Percentiles rank a stretch among this genome's conserved stretches.
phyloP scores from a whole-genome alignment of 2,113 vertebrate species.

The Limnothrissa miodon region DNA sequence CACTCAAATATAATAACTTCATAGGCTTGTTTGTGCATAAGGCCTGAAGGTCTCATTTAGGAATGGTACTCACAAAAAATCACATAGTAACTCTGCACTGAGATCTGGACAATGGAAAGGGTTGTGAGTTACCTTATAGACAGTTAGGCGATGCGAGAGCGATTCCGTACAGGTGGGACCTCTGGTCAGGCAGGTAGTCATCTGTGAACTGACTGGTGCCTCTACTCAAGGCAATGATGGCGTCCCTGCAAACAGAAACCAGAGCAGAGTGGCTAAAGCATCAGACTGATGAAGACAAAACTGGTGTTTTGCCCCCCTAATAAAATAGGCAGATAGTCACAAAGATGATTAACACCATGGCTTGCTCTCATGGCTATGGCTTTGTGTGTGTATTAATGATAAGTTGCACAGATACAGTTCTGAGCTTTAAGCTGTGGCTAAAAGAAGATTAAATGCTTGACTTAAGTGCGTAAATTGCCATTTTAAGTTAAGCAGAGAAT shows the following conservation, averaged over 20 bases:
- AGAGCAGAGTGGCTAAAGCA: neutral
- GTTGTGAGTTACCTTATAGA: constrained; percentile 72
- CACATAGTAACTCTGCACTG: neutral
- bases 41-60: no score
- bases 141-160: constrained; percentile 86
- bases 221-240: constrained; percentile 83
- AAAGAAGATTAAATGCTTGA: no score
- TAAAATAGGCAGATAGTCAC: no score
- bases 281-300: neutral
- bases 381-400: no score
- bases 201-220: constrained; percentile 80
- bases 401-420: no score
- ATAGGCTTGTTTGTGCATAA: no score
- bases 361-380: no score
- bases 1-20: neutral
- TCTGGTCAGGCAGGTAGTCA: constrained; percentile 90
- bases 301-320: no score
- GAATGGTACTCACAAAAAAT: neutral
- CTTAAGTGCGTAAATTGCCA: no score
- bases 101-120: neutral
- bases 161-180: constrained; percentile 94
- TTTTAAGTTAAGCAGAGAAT: no score
- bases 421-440: no score
- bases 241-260: constrained; percentile 77
- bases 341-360: no score